phyloP scores from a whole-genome alignment of 1,140 invertebrate species.

The Coenobita brevimanus region DNA sequence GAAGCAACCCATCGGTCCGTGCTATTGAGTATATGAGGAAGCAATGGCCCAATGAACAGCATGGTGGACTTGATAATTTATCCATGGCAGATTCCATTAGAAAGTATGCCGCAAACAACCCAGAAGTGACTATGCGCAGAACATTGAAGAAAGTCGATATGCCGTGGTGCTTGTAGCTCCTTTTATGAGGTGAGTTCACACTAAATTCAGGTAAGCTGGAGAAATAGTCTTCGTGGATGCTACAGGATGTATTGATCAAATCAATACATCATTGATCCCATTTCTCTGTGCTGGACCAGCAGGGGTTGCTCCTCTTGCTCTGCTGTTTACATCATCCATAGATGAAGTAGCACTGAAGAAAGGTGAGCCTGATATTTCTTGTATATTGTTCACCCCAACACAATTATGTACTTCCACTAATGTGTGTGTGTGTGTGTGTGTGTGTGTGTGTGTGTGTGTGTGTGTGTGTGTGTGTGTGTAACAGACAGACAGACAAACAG shows the following conservation, averaged over 20 bases:
- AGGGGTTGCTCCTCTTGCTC: conserved; percentile 1
- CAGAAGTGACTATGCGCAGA: not conserved
- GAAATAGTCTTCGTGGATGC: conserved; percentile 28
- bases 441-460: not conserved
- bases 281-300: conserved; percentile 32
- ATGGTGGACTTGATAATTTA: conserved; percentile 18
- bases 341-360: conserved; percentile 33
- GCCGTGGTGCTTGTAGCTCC: not conserved
- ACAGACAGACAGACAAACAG: not conserved
- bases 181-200: conserved; percentile 29
- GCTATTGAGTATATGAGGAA: conserved; percentile 12
- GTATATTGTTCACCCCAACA: conserved; percentile 4
- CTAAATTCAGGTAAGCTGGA: conserved; percentile 7
- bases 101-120: conserved; percentile 3
- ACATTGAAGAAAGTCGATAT: conserved; percentile 18
- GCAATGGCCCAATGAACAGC: not conserved
- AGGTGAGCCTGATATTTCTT: conserved; percentile 4
- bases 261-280: conserved; percentile 31
- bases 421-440: not conserved
- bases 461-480: not conserved
- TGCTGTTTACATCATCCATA: conserved; percentile 27
- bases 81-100: conserved; percentile 5
- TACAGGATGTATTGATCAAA: conserved; percentile 28
- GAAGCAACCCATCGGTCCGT: not conserved
- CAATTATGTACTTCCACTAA: not conserved